phyloP scores from a whole-genome alignment of 2,113 vertebrate species.

The Charadrius vociferus region DNA sequence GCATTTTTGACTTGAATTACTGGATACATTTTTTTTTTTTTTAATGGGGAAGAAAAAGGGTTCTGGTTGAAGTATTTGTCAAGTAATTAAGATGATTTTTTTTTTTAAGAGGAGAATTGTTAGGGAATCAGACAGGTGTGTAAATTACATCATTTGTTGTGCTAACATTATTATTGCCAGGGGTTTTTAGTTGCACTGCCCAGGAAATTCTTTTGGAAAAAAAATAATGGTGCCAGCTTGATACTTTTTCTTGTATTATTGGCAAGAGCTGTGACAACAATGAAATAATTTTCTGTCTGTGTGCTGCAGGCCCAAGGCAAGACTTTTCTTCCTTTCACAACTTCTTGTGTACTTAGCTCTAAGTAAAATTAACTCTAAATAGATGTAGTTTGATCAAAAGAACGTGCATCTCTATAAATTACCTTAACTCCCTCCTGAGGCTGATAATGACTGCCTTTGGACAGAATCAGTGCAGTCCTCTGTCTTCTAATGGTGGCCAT shows the following conservation, averaged over 20 bases:
- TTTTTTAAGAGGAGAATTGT: background rate
- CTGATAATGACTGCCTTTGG: background rate
- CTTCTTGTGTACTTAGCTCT: background rate
- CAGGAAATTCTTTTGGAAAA: background rate
- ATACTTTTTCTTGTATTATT: conserved; percentile 5
- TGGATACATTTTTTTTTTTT: background rate
- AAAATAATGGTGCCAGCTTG: background rate
- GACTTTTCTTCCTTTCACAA: background rate
- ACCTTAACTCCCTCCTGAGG: background rate
- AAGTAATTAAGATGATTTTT: background rate
- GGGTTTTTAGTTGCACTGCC: background rate
- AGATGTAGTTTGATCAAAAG: background rate
- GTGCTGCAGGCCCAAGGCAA: background rate
- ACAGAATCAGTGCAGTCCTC: background rate
- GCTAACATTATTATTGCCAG: background rate
- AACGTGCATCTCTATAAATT: background rate
- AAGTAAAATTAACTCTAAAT: background rate
- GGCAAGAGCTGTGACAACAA: conserved; percentile 18
- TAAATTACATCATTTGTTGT: background rate
- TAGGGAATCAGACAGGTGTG: background rate
- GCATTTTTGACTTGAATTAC: background rate
- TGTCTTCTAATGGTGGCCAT: background rate
- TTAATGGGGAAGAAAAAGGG: too few relatives aligned
- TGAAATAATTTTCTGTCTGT: background rate
- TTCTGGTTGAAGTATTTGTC: background rate